These are phyloP conservation scores for Dysmachus trigonus DNA, from an alignment of 2,888 invertebrate genomes.

Conservation along the genomic window DNA sequence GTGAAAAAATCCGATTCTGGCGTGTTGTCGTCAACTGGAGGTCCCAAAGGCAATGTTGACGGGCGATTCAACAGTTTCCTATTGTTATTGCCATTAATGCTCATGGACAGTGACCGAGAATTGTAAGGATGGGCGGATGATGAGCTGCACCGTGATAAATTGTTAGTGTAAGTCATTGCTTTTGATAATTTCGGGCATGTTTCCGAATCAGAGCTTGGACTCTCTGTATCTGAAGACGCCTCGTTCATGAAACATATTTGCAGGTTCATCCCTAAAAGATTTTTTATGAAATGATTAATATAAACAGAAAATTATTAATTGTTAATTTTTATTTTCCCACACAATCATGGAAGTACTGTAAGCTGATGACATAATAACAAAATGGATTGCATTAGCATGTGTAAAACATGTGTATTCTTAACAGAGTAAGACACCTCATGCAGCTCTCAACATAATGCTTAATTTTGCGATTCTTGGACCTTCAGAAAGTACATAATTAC, in stretches of 20 bases:
- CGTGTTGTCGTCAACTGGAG: constrained; percentile 67
- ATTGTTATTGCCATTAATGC: constrained; percentile 51
- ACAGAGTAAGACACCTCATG: no score
- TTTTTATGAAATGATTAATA: neutral
- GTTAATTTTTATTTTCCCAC: no score
- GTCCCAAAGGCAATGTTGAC: constrained; percentile 64
- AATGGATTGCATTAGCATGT: no score
- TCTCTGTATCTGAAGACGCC: constrained; percentile 84
- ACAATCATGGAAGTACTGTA: no score
- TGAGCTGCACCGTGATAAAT: constrained; percentile 48
- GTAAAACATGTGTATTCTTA: no score
- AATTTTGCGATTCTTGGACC: no score
- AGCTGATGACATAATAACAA: no score
- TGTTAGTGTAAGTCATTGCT: constrained; percentile 52
- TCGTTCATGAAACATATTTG: constrained; percentile 98
- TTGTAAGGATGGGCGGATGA: constrained; percentile 54
- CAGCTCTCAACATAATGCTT: no score
- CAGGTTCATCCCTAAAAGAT: constrained; percentile 81
- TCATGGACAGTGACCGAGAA: constrained; percentile 56
- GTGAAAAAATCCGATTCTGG: constrained; percentile 82
- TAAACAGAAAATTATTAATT: no score
- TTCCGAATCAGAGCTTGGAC: constrained; percentile 79
- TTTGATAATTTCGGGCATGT: constrained; percentile 60
- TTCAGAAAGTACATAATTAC: no score
- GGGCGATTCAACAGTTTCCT: constrained; percentile 58